These are phyloP conservation scores for Barbus barbus DNA, from an alignment of 2,113 vertebrate genomes.

Conservation along the genomic window DNA sequence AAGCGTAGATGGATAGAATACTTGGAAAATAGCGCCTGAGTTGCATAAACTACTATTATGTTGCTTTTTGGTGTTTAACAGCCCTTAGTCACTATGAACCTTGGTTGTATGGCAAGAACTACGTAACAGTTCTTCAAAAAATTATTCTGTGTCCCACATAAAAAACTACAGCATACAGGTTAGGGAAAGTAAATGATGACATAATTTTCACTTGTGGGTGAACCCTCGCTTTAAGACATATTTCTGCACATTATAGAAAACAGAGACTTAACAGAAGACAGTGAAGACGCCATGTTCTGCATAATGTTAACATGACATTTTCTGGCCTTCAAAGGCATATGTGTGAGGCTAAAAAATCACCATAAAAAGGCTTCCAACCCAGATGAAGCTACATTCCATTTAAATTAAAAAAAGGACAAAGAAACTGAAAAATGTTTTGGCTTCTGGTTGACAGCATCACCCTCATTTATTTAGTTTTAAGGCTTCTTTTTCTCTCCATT, in stretches of 20 bases:
- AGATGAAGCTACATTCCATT: constrained; percentile 85
- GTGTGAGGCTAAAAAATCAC: constrained; percentile 71
- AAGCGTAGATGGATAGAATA: neutral
- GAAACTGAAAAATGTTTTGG: constrained; percentile 63
- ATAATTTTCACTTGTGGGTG: neutral
- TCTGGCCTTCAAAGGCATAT: constrained; percentile 59
- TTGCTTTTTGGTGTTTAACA: neutral
- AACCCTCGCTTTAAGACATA: neutral
- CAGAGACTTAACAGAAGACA: constrained; percentile 65
- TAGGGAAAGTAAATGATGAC: neutral
- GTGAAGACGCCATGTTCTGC: constrained; percentile 77
- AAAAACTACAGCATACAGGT: neutral
- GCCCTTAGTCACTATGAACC: neutral
- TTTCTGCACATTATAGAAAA: too few relatives aligned
- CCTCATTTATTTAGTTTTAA: constrained; percentile 58
- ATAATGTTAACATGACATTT: constrained; percentile 67
- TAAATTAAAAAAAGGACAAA: constrained; percentile 62
- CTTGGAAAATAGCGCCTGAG: neutral
- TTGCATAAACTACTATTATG: neutral
- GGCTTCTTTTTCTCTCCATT: constrained; percentile 41
- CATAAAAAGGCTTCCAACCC: constrained; percentile 75
- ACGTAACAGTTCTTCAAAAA: neutral
- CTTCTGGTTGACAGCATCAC: constrained; percentile 63
- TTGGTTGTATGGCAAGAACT: neutral
- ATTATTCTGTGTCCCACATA: neutral